Conservation (phyloP, 2,113 vertebrate genomes). For the Uria aalge region DNA sequence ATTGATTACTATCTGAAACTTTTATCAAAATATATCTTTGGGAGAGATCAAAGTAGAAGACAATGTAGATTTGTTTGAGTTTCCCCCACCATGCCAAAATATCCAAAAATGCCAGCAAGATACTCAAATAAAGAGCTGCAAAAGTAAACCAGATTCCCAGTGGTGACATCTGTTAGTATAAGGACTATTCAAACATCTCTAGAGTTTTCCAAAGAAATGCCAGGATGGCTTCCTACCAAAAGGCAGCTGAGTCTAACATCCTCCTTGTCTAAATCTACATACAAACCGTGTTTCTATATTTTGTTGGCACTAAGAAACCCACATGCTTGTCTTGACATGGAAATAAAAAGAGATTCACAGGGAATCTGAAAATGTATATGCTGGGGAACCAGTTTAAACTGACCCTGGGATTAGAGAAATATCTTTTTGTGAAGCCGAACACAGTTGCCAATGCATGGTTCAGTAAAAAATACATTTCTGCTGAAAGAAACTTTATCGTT, state of each 20-base stretch:
- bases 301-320: not conserved
- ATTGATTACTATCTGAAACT: not conserved
- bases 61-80: not conserved
- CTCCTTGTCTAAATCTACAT: not conserved
- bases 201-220: conserved; percentile 12
- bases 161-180: conserved; percentile 43
- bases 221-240: conserved; percentile 20
- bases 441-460: not conserved
- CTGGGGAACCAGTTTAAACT: not conserved
- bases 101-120: not conserved
- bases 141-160: conserved; percentile 44
- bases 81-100: not conserved
- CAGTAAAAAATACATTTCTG: not conserved
- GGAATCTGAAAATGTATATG: not conserved
- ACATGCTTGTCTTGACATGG: not conserved
- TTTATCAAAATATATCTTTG: not conserved
- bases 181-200: conserved; percentile 29
- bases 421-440: not conserved
- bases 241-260: not conserved
- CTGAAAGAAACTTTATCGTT: not conserved
- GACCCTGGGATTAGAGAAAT: not conserved
- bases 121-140: conserved; percentile 23
- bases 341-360: not conserved
- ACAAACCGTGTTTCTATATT: not conserved
- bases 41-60: not conserved